These are phyloP conservation scores for Hepsetus odoe DNA, from an alignment of 2,113 vertebrate species.

Conservation along the genomic window DNA sequence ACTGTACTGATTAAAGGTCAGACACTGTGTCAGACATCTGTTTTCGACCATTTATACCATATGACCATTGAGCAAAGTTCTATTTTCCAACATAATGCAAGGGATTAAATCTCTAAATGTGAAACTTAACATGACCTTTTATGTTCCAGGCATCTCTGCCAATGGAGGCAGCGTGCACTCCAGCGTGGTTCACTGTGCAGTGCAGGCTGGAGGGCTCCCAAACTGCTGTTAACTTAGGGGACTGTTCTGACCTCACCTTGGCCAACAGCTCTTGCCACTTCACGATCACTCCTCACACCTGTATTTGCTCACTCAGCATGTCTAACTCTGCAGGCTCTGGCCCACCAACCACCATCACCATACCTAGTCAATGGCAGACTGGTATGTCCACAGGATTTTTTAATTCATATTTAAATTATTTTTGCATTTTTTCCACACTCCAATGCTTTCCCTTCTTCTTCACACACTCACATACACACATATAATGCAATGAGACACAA, in stretches of 20 bases:
- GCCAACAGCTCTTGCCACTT: not conserved
- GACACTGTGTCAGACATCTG: not conserved
- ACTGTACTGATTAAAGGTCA: not conserved
- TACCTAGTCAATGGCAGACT: not conserved
- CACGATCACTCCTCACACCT: not conserved
- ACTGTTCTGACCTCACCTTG: not conserved
- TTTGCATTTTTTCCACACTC: too few species aligned
- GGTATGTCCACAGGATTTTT: not conserved
- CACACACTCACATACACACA: too few species aligned
- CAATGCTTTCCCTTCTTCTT: too few species aligned
- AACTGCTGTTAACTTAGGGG: not conserved
- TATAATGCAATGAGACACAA: too few species aligned
- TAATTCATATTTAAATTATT: too few species aligned
- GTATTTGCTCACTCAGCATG: not conserved
- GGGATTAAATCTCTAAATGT: not conserved
- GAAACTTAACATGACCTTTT: not conserved
- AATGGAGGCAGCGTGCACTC: not conserved
- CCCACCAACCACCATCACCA: not conserved
- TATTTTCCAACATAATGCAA: not conserved
- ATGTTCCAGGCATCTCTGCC: not conserved
- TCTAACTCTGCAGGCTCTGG: conserved; percentile 2
- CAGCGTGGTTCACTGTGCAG: not conserved
- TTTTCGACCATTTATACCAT: too few species aligned
- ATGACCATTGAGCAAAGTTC: not conserved
- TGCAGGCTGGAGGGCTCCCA: not conserved